Evolutionary conservation across 2,113 vertebrate genomes (phyloP).

Genomic region (Psephotus haematonotus): DNA sequence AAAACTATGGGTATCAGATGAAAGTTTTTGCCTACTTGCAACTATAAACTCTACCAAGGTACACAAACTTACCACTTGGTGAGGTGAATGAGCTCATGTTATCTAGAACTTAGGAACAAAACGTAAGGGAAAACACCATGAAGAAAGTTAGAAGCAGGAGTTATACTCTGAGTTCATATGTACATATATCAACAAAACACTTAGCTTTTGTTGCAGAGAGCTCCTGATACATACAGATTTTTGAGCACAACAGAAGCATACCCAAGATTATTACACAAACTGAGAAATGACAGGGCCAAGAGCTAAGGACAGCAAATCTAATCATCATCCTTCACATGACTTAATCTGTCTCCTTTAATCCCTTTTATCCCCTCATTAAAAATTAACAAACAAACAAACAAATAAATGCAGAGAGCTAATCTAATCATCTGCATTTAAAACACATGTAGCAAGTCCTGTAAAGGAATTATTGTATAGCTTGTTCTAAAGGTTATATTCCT

Average conservation of each 20-base stretch:
- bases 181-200: background rate
- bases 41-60: background rate
- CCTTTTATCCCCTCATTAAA: background rate
- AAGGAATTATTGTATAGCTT: background rate
- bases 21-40: background rate
- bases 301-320: background rate
- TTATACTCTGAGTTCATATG: background rate
- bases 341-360: background rate
- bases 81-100: conserved; percentile 52
- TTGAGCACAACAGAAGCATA: background rate
- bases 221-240: background rate
- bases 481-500: background rate
- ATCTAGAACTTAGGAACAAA: conserved; percentile 66
- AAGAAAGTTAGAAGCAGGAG: background rate
- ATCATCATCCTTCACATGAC: background rate
- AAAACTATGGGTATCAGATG: background rate
- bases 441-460: background rate
- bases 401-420: background rate
- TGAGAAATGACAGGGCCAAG: background rate
- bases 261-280: background rate
- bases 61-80: conserved; percentile 66
- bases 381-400: background rate
- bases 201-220: background rate
- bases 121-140: background rate
- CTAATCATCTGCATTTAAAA: conserved; percentile 20